These are phyloP conservation scores for Mormyrops boulengeri DNA, from an alignment of 2,797 vertebrate genomes.

Conservation along the genomic window DNA sequence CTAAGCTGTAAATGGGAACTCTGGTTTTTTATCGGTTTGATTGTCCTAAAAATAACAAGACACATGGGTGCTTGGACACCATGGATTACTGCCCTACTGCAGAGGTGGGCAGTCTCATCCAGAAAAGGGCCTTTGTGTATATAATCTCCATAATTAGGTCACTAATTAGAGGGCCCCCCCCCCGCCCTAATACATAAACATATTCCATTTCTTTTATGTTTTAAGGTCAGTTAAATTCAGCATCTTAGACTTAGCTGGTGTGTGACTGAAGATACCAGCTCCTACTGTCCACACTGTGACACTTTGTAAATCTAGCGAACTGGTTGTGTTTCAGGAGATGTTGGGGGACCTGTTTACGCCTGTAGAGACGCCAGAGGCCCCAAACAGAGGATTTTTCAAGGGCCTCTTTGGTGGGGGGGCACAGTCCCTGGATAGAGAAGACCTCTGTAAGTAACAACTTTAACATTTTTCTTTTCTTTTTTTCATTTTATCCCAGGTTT, in stretches of 20 bases:
- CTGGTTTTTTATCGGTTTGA: background rate
- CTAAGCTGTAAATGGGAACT: background rate
- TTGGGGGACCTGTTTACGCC: conserved; percentile 93
- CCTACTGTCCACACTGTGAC: background rate
- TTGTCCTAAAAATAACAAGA: background rate
- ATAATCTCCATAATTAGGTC: background rate
- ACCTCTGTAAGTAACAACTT: conserved; percentile 79
- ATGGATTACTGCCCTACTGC: background rate
- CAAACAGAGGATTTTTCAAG: conserved; percentile 97
- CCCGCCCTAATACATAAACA: background rate
- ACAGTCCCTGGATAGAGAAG: conserved; percentile 92
- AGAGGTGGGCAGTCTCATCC: background rate
- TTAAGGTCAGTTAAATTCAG: background rate
- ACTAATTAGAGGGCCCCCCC: background rate
- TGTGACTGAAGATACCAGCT: background rate
- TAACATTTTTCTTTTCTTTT: background rate
- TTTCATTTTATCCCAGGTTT: background rate
- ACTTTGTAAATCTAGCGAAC: conserved; percentile 1
- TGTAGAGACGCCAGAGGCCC: conserved; percentile 96
- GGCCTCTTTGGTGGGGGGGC: conserved; percentile 94
- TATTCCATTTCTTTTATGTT: background rate
- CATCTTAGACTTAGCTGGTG: background rate
- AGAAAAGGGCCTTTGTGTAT: background rate
- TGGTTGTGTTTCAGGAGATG: conserved; percentile 79
- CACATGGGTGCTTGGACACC: background rate